phyloP scores from a whole-genome alignment of 2,113 vertebrate genomes.

The Chlorodrepanis virens region DNA sequence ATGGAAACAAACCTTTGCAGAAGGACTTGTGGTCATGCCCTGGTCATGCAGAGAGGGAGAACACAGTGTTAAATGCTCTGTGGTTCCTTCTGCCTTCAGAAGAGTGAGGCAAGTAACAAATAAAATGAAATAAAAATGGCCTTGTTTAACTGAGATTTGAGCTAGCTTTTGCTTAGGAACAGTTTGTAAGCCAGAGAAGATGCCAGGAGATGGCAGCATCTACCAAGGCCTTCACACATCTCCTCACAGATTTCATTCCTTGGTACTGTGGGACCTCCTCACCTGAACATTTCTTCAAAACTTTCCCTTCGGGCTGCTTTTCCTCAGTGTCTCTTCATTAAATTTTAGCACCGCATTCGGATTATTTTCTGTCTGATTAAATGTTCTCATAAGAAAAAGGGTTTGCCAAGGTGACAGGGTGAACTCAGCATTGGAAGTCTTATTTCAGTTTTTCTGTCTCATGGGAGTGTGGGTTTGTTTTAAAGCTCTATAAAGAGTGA shows the following conservation, averaged over 20 bases:
- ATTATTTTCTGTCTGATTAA: neutral
- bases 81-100: neutral
- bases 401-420: neutral
- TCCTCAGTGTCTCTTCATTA: neutral
- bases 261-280: neutral
- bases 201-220: slow-evolving; percentile 65
- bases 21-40: neutral
- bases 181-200: neutral
- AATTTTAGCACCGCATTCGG: neutral
- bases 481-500: neutral
- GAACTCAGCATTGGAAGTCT: neutral
- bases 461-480: neutral
- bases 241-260: neutral
- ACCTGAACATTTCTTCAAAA: neutral
- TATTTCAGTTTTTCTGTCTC: neutral
- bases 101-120: neutral
- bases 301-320: neutral
- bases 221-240: neutral
- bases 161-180: neutral
- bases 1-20: neutral
- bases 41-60: neutral
- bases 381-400: neutral
- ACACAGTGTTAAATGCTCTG: neutral
- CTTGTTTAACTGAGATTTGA: neutral
- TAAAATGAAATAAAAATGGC: neutral